Evolutionary conservation across 1,140 invertebrate genomes (phyloP), one percentile per base, ranked within the genome.

Genomic region (Drosophila suzukii): DNA sequence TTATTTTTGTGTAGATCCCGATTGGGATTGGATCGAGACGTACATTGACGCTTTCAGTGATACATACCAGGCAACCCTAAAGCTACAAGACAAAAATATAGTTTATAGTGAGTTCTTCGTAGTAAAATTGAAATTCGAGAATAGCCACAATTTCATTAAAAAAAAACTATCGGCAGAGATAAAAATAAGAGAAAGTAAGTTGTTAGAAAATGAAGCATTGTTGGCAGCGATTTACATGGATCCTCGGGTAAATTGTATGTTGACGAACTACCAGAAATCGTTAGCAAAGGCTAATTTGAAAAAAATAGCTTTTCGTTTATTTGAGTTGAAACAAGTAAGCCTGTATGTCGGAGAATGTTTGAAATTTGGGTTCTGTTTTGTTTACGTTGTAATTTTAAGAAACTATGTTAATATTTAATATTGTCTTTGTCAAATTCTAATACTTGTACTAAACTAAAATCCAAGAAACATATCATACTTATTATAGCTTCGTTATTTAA

Each of bases 221-320:
- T n/a, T n/a, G n/a, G n/a, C n/a, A n/a, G n/a, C n/a, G n/a, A n/a
- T n/a, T n/a, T n/a, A n/a, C n/a, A n/a, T n/a, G n/a, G n/a, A n/a
- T n/a, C n/a, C n/a, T n/a, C n/a, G n/a, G n/a, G n/a, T n/a, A n/a
- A 17, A 43, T 17, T 43, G 15, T 30, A 49, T 60, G 11, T 56
- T 60, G 27, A 56, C 27, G 6, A 11, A 36, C 4, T 11, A 55
- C 11, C 71, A 74, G 34, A 74, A 67, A 60, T n/a, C 4, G 3
- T 54, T 73, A n/a, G 56, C 56, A 46, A 74, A 67, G 24, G 11
- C n/a, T n/a, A 66, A 59, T 54, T 10, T 73, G 20, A 67, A 74
- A 60, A 60, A 67, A 34, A 34, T 8, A 8, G 32, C 6, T 7
- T 34, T 34, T 51, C 41, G 41, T 7, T 17, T 43, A 17, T 17